Conservation (phyloP, 1,140 invertebrate genomes). For the Aphis craccivora region DNA sequence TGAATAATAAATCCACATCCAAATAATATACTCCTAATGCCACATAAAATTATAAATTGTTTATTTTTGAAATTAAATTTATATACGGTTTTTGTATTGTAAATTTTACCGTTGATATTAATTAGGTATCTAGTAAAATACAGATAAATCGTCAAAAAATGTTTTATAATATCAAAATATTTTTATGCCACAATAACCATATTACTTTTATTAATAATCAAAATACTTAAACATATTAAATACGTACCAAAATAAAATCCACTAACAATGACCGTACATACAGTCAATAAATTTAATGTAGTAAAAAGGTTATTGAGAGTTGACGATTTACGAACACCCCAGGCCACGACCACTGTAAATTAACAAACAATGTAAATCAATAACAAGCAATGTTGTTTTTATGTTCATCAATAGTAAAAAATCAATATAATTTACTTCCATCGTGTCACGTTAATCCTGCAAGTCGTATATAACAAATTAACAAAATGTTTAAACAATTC, state of each 20-base stretch:
- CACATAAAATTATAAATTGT: no score
- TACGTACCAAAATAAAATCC: slow-evolving; percentile 79
- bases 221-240: neutral
- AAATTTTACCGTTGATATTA: neutral
- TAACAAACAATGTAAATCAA: neutral
- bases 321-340: slow-evolving; percentile 89
- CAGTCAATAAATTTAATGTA: slow-evolving; percentile 81
- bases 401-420: neutral
- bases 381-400: neutral
- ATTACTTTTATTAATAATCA: neutral
- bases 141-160: neutral
- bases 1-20: no score
- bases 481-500: neutral
- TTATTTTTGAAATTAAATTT: neutral
- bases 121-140: neutral
- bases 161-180: neutral
- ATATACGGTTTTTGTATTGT: neutral
- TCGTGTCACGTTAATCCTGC: neutral
- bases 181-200: neutral
- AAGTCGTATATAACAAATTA: neutral
- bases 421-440: neutral
- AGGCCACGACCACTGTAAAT: slow-evolving; percentile 73
- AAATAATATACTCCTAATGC: no score
- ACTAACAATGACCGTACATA: slow-evolving; percentile 81
- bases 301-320: slow-evolving; percentile 92